phyloP scores from a whole-genome alignment of 2,113 vertebrate species.

The Rhynchomys soricoides region DNA sequence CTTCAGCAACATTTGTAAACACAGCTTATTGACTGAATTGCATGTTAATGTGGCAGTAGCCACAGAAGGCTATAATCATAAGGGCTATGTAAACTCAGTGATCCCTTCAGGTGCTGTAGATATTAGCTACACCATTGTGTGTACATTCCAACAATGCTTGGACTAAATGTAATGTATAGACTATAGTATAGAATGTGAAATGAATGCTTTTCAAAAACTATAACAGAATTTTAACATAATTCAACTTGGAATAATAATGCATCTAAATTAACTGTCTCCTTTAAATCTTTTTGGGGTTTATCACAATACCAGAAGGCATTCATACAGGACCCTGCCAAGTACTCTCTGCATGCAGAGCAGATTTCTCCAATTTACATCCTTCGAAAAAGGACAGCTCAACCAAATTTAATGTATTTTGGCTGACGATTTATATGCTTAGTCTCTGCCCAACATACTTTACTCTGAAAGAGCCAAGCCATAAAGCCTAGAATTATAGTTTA shows the following conservation, averaged over 20 bases:
- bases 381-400: conserved; percentile 70
- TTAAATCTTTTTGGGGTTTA: background rate
- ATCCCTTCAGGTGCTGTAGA: background rate
- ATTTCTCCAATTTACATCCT: conserved; percentile 62
- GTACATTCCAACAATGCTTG: background rate
- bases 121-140: background rate
- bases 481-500: conserved; percentile 79
- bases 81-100: background rate
- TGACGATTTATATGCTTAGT: conserved; percentile 76
- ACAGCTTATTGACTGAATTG: background rate
- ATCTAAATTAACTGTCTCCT: conserved; percentile 46
- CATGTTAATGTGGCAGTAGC: background rate
- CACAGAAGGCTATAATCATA: background rate
- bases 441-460: conserved; percentile 73
- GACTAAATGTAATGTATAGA: background rate
- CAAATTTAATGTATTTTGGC: conserved; percentile 78
- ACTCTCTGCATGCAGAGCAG: conserved; percentile 33
- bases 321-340: conserved; percentile 32
- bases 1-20: background rate
- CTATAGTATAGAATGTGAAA: background rate
- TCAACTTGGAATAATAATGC: conserved; percentile 32
- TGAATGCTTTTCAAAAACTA: background rate
- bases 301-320: conserved; percentile 47
- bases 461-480: conserved; percentile 74
- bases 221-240: conserved; percentile 25